Evolutionary conservation across 2,888 invertebrate genomes (phyloP), one percentile per base, ranked within the genome.

Genomic region (Phortica magna): DNA sequence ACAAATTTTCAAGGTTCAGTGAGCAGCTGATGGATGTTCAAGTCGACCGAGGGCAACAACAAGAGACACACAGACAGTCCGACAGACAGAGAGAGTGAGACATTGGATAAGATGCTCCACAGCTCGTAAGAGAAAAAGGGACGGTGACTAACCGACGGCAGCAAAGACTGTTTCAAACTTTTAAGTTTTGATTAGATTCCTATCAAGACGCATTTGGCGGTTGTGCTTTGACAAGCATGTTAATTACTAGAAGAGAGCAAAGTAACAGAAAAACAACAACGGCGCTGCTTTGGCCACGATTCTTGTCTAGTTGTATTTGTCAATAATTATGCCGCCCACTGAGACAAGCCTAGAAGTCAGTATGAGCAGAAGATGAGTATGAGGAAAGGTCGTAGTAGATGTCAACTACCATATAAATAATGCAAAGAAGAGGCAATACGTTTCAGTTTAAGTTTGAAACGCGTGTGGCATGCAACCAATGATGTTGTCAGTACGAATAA

Each of bases 211-310:
- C 42, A 55, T 73, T 59, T 61, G 75, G 77, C 74, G 80, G 86
- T 83, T 79, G 81, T 83, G 88, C 82, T 88, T 89, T 85, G 89
- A 84, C 84, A 88, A 85, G 77, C 87, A 83, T 74, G 67, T 83
- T 89, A 89, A 89, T 89, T 88, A 81, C 82, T 71, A 48, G 39
- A 64, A 53, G 65, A 48, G 48, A 68, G 48, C 76, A 48, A 68
- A 68, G 53, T 53, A 65, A 67, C 64, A 68, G 55, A 53, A 17
- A 42, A 10, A 31, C 31, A 19, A n/a, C 5, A 19, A 39, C 14
- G 2, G 3, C 48, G 7, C 9, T 12, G 14, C 14, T 9, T 48
- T 14, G 3, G 9, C 31, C 43, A 39, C 31, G 31, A 14, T 71
- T 42, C 42, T 71, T 71, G 53, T 71, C 70, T 53, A 53, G 39